phyloP scores from a whole-genome alignment of 2,888 invertebrate species.

The Heterodera filipjevi region DNA sequence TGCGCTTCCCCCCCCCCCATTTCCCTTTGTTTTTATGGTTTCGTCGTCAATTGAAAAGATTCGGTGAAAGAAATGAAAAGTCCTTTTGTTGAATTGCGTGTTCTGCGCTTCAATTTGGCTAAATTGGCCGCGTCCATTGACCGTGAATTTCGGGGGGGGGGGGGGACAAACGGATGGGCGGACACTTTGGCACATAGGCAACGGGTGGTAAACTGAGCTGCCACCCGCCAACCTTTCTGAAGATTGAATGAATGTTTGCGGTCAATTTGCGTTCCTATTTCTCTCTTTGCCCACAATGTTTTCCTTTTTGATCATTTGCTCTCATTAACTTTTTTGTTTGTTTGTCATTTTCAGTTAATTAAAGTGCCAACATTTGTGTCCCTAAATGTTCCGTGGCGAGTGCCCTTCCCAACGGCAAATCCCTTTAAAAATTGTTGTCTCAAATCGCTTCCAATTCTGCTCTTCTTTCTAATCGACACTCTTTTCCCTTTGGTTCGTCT shows the following conservation, averaged over 20 bases:
- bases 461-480: not conserved
- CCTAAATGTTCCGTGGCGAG: not conserved
- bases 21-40: not conserved
- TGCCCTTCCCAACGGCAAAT: not conserved
- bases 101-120: not conserved
- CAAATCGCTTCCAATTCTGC: not conserved
- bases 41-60: not conserved
- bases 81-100: not conserved
- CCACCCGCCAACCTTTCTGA: not conserved
- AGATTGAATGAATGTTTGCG: not conserved
- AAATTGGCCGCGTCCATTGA: constrained; percentile 9
- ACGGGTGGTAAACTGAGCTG: not conserved
- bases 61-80: too few relatives aligned
- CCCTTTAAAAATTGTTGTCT: not conserved
- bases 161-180: not conserved
- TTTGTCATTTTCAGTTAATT: not conserved
- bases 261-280: not conserved
- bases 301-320: not conserved
- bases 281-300: not conserved
- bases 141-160: constrained; percentile 8
- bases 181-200: constrained; percentile 2
- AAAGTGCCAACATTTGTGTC: constrained; percentile 1
- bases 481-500: not conserved
- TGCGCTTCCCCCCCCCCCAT: not conserved
- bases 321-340: not conserved